Conservation (phyloP, 2,888 invertebrate genomes). For the Terebella lapidaria region DNA sequence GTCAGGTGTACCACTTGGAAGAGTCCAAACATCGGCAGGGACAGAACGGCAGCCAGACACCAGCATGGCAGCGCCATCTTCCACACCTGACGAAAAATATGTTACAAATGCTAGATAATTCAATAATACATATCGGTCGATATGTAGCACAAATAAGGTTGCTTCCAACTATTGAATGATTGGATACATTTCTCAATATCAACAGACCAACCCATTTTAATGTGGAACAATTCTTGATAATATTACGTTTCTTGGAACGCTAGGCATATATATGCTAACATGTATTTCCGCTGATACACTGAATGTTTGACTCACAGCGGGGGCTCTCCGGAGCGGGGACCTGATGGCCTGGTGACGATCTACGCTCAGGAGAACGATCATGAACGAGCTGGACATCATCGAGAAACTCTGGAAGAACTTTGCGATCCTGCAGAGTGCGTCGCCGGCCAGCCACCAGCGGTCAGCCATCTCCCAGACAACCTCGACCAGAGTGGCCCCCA, state of each 20-base stretch:
- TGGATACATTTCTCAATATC: too few relatives aligned
- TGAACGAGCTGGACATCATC: conserved; percentile 47
- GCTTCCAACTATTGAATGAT: too few relatives aligned
- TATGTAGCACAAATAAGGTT: too few relatives aligned
- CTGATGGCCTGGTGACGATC: conserved; percentile 52
- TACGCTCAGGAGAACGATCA: conserved; percentile 50
- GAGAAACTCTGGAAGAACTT: conserved; percentile 49
- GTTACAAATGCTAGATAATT: too few relatives aligned
- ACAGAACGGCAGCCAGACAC: conserved; percentile 34
- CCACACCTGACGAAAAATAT: too few relatives aligned
- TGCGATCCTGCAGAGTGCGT: conserved; percentile 44
- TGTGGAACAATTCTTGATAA: neutral
- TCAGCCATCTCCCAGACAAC: too few relatives aligned
- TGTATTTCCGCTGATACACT: neutral
- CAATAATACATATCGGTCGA: too few relatives aligned
- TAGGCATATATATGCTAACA: neutral
- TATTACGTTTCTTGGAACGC: neutral
- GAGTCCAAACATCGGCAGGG: conserved; percentile 40
- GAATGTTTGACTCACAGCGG: conserved; percentile 41
- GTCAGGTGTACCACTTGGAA: conserved; percentile 30
- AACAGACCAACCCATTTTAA: neutral
- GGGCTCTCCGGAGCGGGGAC: conserved; percentile 43
- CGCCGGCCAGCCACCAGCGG: conserved; percentile 46
- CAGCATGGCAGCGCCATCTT: conserved; percentile 39
- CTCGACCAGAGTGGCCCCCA: conserved; percentile 32